phyloP scores from a whole-genome alignment of 2,888 invertebrate genomes.

The Drosophila formosana region DNA sequence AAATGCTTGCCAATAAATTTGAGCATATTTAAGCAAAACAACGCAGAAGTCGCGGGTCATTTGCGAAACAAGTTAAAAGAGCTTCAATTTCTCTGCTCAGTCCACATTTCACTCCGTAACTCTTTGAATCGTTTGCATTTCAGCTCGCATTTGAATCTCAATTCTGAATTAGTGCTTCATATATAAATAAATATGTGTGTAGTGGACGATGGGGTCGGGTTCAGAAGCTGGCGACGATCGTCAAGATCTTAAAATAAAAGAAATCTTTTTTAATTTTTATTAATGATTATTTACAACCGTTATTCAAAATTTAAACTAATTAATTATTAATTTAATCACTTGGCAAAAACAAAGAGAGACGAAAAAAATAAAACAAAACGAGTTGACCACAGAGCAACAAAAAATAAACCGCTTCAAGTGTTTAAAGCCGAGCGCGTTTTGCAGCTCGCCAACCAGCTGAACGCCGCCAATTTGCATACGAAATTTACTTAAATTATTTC shows the following conservation, averaged over 20 bases:
- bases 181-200: conserved; percentile 33
- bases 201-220: not conserved
- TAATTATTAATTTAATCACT: conserved; percentile 83
- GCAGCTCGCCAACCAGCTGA: conserved; percentile 59
- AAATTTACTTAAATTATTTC: conserved; percentile 75
- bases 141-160: conserved; percentile 33
- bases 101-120: conserved; percentile 16
- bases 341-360: conserved; percentile 62
- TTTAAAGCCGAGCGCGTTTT: conserved; percentile 74
- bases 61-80: conserved; percentile 47
- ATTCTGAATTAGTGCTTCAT: conserved; percentile 34
- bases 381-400: conserved; percentile 13
- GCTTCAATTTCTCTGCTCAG: conserved; percentile 38
- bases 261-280: conserved; percentile 81
- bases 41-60: conserved; percentile 56
- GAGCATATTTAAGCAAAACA: conserved; percentile 73
- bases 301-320: conserved; percentile 83
- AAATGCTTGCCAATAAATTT: conserved; percentile 73
- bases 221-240: conserved; percentile 19
- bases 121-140: conserved; percentile 39
- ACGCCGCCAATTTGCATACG: conserved; percentile 70
- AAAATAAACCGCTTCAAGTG: conserved; percentile 62
- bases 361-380: conserved; percentile 12
- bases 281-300: conserved; percentile 83
- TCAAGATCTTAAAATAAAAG: conserved; percentile 67